phyloP scores from a whole-genome alignment of 2,888 invertebrate genomes.

The Thera obeliscata region DNA sequence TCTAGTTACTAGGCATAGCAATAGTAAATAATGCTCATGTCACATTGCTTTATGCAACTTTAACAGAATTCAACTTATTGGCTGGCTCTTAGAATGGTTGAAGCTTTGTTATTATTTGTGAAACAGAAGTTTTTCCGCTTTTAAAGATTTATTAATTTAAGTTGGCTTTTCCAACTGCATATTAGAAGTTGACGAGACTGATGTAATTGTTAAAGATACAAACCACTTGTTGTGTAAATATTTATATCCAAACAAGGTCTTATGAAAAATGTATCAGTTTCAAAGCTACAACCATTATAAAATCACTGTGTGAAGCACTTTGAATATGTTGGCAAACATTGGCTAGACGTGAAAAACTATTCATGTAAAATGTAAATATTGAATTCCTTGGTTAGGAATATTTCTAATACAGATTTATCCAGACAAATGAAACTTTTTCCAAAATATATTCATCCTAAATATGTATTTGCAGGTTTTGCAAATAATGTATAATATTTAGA shows the following conservation, averaged over 20 bases:
- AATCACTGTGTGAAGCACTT: constrained; percentile 21
- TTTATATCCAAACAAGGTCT: neutral
- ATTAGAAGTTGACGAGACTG: no score
- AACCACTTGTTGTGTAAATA: neutral
- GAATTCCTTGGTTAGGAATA: neutral
- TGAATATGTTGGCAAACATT: constrained; percentile 5
- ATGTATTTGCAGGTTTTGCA: neutral
- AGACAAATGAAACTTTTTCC: neutral
- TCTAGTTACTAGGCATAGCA: neutral
- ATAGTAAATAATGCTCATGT: neutral
- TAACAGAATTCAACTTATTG: no score
- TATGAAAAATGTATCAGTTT: constrained; percentile 3
- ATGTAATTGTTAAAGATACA: neutral
- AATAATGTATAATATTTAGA: neutral
- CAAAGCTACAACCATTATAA: constrained; percentile 16
- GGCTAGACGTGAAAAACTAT: neutral
- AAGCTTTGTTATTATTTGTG: constrained; percentile 5
- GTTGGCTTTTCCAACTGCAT: no score
- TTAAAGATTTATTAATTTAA: neutral
- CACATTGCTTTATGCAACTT: no score
- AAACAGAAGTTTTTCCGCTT: neutral
- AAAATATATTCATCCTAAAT: no score
- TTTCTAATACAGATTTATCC: no score
- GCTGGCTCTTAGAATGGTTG: constrained; percentile 5
- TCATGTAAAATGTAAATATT: neutral